Evolutionary conservation across 2,888 invertebrate genomes (phyloP).

Genomic region (Yponomeuta sedellus): DNA sequence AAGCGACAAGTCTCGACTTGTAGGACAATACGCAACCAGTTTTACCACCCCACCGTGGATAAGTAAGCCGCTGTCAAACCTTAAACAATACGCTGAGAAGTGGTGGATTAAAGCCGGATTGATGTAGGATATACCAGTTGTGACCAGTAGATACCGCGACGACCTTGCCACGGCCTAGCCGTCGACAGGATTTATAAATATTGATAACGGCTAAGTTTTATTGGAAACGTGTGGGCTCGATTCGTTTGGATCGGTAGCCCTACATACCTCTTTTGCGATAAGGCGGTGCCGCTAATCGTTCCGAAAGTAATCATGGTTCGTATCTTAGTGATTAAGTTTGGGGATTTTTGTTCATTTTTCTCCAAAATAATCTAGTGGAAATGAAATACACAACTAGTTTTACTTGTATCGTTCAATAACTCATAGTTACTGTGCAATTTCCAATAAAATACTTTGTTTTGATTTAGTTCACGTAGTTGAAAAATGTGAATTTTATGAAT

Average conservation of each 20-base stretch:
- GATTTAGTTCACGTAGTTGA: too few species aligned
- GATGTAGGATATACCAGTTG: neutral
- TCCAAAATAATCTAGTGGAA: too few species aligned
- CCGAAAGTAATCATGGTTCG: too few species aligned
- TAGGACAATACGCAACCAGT: neutral
- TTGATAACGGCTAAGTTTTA: neutral
- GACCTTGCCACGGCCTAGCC: neutral
- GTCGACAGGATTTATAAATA: neutral
- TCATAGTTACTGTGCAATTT: too few species aligned
- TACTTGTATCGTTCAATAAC: too few species aligned
- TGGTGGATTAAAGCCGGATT: neutral
- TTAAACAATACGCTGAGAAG: neutral
- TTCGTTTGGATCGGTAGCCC: neutral
- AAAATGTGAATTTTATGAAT: too few species aligned
- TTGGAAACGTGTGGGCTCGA: neutral
- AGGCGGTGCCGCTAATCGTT: neutral
- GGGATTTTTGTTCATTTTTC: too few species aligned
- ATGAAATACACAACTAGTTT: too few species aligned
- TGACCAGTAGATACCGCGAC: neutral
- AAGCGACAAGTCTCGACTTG: constrained; percentile 2
- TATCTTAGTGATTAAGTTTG: too few species aligned
- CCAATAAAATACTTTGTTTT: too few species aligned
- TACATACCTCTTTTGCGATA: neutral
- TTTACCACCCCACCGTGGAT: neutral
- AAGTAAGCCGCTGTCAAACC: neutral